These are phyloP conservation scores for Tricholauxania praeusta DNA, from an alignment of 2,888 invertebrate species.

Conservation along the genomic window DNA sequence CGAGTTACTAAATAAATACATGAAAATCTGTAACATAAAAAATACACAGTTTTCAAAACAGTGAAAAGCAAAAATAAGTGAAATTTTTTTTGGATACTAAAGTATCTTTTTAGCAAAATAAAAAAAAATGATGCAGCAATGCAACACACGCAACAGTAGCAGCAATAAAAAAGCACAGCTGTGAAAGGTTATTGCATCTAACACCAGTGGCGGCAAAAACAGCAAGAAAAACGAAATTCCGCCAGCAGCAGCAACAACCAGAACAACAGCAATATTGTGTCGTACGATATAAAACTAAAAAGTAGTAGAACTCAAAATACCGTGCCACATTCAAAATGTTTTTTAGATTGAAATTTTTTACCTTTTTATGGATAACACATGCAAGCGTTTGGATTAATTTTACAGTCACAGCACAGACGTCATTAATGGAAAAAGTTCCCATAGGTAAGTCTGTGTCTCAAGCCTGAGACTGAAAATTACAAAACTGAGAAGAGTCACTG, in stretches of 20 bases:
- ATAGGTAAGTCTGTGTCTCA: conserved; percentile 59
- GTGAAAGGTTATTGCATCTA: background rate
- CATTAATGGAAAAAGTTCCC: conserved; percentile 68
- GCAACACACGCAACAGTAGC: conserved; percentile 27
- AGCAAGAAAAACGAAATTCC: conserved; percentile 15
- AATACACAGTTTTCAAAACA: too few species aligned
- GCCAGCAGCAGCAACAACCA: conserved; percentile 40
- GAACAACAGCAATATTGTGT: conserved; percentile 33
- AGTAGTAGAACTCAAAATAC: conserved; percentile 13
- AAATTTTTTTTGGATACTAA: too few species aligned
- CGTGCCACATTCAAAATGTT: conserved; percentile 58
- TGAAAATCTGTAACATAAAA: too few species aligned
- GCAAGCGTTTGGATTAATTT: conserved; percentile 56
- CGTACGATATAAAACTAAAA: conserved; percentile 30
- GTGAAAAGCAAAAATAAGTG: too few species aligned
- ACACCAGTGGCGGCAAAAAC: background rate
- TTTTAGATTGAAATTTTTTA: conserved; percentile 60
- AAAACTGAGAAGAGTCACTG: too few species aligned
- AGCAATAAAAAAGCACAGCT: conserved; percentile 36
- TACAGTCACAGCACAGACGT: conserved; percentile 64
- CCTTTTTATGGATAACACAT: conserved; percentile 62
- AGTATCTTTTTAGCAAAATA: background rate
- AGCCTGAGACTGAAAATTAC: too few species aligned
- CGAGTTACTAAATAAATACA: too few species aligned
- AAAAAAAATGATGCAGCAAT: conserved; percentile 29